Base-by-base conservation (phyloP, 2,888 invertebrate species). In the Lagria hirta region DNA sequence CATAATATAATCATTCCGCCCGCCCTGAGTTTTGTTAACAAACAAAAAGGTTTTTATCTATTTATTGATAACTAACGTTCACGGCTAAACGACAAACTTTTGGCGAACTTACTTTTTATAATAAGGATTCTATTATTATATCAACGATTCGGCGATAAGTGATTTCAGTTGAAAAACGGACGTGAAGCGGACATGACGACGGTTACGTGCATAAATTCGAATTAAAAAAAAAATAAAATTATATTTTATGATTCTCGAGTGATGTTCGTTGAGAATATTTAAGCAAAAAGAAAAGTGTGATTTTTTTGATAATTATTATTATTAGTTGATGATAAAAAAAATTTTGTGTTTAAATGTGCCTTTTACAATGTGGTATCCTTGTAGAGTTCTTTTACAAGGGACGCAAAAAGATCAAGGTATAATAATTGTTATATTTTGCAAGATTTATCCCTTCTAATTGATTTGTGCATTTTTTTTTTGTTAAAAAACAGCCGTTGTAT, bases 281-380 rank as follows among this genome's bases (percentile, higher is more conserved):
- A 11, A 17, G 34, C 14, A 2, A 22, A 11, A n/a, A 14, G 4
- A 27, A 37, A 27, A 17, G 14, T n/a, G n/a, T n/a, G n/a, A n/a
- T n/a, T n/a, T n/a, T n/a, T n/a, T n/a, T n/a, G n/a, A n/a, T n/a
- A n/a, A n/a, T n/a, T n/a, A n/a, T n/a, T n/a, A n/a, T n/a, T n/a
- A n/a, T n/a, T n/a, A n/a, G n/a, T n/a, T n/a, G n/a, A n/a, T n/a
- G n/a, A n/a, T n/a, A n/a, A n/a, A n/a, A n/a, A n/a, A n/a, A n/a
- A n/a, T n/a, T n/a, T 36, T 40, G 44, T 42, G 37, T 24, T 41
- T 45, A n/a, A 16, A 36, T 41, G 32, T 45, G 28, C 26, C 21
- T 15, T 27, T 32, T 24, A 12, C 17, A 34, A 69, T 69, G 68
- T 69, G 69, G 69, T 65, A 64, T 43, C 66, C 69, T n/a, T 69